phyloP scores from a whole-genome alignment of 2,888 invertebrate genomes.

The Meiosimyza decipiens region DNA sequence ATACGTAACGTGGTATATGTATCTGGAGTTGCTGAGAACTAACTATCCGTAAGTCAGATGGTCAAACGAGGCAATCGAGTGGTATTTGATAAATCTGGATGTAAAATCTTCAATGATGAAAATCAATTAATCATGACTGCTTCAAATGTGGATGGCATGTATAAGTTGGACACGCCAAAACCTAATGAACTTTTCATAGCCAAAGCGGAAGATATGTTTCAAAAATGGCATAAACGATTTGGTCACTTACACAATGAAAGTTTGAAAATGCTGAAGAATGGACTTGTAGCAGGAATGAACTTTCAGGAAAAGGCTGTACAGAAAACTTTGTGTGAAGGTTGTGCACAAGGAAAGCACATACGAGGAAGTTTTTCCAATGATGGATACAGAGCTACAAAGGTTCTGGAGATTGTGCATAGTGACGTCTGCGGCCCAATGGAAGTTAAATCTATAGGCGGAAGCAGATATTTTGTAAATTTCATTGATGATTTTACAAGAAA shows the following conservation, averaged over 20 bases:
- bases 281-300: not conserved
- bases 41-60: too few species aligned
- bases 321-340: not conserved
- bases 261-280: not conserved
- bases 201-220: not conserved
- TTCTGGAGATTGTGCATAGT: constrained; percentile 9
- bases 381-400: not conserved
- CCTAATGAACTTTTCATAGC: constrained; percentile 6
- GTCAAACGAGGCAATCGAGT: too few species aligned
- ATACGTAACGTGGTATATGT: too few species aligned
- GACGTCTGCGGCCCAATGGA: not conserved
- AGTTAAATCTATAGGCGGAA: not conserved
- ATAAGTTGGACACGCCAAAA: not conserved
- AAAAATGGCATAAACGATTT: constrained; percentile 1
- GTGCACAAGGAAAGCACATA: not conserved
- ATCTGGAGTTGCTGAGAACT: too few species aligned
- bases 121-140: not conserved
- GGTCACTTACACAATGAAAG: not conserved
- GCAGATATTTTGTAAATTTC: not conserved
- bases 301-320: not conserved
- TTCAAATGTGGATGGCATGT: constrained; percentile 13
- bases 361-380: constrained; percentile 4
- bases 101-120: not conserved
- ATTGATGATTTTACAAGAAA: not conserved
- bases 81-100: too few species aligned